Conservation (phyloP, 2,797 vertebrate genomes). For the Ptychobarbus kaznakovi region DNA sequence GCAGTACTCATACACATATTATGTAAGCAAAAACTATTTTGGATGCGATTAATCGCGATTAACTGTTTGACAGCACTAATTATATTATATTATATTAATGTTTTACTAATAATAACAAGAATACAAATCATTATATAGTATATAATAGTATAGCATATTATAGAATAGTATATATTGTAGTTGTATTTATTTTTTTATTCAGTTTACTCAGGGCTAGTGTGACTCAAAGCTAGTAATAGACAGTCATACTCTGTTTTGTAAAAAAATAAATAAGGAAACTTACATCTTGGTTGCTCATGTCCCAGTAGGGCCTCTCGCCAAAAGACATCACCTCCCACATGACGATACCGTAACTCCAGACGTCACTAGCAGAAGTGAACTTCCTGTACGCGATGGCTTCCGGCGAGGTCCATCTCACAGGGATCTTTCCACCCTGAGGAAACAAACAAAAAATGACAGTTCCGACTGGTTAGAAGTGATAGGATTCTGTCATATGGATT, state of each 20-base stretch:
- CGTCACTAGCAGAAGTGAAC: constrained; percentile 96
- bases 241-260: background rate
- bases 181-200: background rate
- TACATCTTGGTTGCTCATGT: constrained; percentile 99
- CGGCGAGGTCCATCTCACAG: constrained; percentile 95
- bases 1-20: too few relatives aligned
- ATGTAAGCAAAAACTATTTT: too few relatives aligned
- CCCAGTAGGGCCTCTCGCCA: constrained; percentile 97
- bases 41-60: too few relatives aligned
- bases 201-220: background rate
- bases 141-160: background rate
- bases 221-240: background rate
- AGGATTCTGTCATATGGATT: background rate
- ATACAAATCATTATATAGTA: too few relatives aligned
- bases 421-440: constrained; percentile 94
- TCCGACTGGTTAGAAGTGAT: background rate
- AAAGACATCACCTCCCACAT: constrained; percentile 99
- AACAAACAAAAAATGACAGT: background rate
- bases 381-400: constrained; percentile 98
- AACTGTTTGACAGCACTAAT: too few relatives aligned
- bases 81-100: too few relatives aligned
- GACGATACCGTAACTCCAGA: constrained; percentile 98
- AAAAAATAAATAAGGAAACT: constrained; percentile 63
- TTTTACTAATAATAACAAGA: too few relatives aligned
- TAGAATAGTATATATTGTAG: background rate